Conservation (phyloP, 2,113 vertebrate genomes). For the Vombatus ursinus region DNA sequence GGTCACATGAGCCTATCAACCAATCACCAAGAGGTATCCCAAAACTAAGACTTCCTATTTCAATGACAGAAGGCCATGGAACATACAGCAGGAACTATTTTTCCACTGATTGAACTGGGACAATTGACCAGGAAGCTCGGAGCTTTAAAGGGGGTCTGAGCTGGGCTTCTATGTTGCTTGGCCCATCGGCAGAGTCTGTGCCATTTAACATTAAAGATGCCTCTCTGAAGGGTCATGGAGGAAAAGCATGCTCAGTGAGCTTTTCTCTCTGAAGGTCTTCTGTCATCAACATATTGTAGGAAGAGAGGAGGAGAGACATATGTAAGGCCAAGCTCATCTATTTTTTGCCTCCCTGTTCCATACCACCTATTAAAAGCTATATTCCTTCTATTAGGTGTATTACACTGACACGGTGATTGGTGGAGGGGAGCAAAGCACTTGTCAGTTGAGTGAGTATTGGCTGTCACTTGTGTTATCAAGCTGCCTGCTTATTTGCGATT, state of each 20-base stretch:
- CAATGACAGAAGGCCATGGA: background rate
- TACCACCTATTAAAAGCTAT: conserved; percentile 71
- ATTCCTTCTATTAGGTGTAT: conserved; percentile 79
- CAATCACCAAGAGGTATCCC: background rate
- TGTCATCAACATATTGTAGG: background rate
- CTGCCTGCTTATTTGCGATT: conserved; percentile 92
- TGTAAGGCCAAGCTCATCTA: background rate
- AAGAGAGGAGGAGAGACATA: background rate
- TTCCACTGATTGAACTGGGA: background rate
- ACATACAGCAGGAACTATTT: background rate
- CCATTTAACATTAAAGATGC: background rate
- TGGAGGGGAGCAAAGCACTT: conserved; percentile 80
- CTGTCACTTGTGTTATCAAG: conserved; percentile 88
- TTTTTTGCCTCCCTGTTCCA: conserved; percentile 62
- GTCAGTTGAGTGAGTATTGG: conserved; percentile 87
- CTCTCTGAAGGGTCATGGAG: background rate
- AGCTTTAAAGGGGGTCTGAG: background rate
- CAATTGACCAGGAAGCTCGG: background rate
- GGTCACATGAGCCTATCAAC: background rate
- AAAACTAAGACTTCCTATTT: background rate
- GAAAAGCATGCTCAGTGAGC: background rate
- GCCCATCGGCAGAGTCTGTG: background rate
- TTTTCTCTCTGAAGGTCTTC: background rate
- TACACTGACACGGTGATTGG: conserved; percentile 69
- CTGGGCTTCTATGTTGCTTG: background rate